Evolutionary conservation across 2,113 vertebrate species (phyloP), one percentile per base, ranked within the genome.

Genomic region (Vulpes ferrilata): DNA sequence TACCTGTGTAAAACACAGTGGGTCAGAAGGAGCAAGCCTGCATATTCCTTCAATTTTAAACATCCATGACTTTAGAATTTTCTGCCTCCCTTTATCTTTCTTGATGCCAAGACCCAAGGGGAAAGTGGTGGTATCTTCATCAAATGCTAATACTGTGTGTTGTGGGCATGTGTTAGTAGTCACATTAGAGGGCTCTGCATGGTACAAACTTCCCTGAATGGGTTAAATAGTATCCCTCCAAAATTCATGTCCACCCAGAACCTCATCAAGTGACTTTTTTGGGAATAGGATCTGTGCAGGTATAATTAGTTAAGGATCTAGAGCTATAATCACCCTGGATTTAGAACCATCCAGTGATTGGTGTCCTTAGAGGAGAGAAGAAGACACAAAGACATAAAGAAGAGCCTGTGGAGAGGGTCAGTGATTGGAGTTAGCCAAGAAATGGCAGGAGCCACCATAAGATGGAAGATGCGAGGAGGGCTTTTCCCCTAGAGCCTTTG

Each of bases 11-110:
- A 85, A 67, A 32, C 4, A 20, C 4, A 48, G n/a, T 53, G 51
- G 22, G 30, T 57, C 19, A 27, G 22, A 86, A n/a, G 62, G 19
- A 35, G 22, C n/a, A 22, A 74, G 20, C 11, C 20, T 89, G 16
- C 22, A 76, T 78, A 60, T 48, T 59, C 71, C 53, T 76, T 93
- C 53, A 1, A 0, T 35, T 38, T 55, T 48, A 76, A 67, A 43
- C 5, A 69, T 35, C 22, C 23, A 51, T 30, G 53, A 35, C 5
- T 80, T 67, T 51, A 82, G 32, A 73, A 51, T 74, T 93, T 84
- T 83, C 67, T 69, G 51, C n/a, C 16, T 86, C 25, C 53, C 55
- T 97, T 95, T 19, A 69, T 71, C 38, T 53, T 88, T 91, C 82
- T 59, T 93, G 69, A 71, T 87, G 11, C 53, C 43, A 71, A 78